phyloP scores from a whole-genome alignment of 2,888 invertebrate genomes.

The Mystacides longicornis region DNA sequence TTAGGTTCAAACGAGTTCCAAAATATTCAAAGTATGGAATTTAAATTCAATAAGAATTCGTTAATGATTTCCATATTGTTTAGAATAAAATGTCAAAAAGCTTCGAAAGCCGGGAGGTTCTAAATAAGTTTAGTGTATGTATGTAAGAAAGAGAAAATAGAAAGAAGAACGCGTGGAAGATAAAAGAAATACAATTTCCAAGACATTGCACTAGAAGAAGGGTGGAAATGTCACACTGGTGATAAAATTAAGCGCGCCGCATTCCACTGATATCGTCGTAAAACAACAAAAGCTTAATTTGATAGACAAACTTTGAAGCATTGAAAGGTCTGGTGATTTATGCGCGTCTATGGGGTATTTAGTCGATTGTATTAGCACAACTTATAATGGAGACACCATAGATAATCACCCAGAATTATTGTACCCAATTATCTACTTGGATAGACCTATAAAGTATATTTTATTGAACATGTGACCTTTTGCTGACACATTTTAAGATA shows the following conservation, averaged over 20 bases:
- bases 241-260: conserved; percentile 5
- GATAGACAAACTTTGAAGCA: not conserved
- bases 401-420: no score
- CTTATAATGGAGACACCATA: no score
- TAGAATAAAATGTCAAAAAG: not conserved
- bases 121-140: no score
- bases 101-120: not conserved
- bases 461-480: no score
- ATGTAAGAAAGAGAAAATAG: conserved; percentile 12
- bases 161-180: conserved; percentile 9
- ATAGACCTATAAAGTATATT: no score
- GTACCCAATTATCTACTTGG: no score
- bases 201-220: conserved; percentile 12
- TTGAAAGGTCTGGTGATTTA: not conserved
- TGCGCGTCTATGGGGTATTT: no score
- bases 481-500: no score
- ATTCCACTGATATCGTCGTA: not conserved
- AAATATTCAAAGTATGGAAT: no score
- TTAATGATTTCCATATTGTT: not conserved
- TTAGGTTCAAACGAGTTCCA: no score
- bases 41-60: no score
- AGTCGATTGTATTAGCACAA: no score
- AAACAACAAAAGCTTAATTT: conserved; percentile 1
- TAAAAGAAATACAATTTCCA: conserved; percentile 12
- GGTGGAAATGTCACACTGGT: conserved; percentile 12